Evolutionary conservation across 1,140 invertebrate species (phyloP).

Genomic region (Halesus radiatus): DNA sequence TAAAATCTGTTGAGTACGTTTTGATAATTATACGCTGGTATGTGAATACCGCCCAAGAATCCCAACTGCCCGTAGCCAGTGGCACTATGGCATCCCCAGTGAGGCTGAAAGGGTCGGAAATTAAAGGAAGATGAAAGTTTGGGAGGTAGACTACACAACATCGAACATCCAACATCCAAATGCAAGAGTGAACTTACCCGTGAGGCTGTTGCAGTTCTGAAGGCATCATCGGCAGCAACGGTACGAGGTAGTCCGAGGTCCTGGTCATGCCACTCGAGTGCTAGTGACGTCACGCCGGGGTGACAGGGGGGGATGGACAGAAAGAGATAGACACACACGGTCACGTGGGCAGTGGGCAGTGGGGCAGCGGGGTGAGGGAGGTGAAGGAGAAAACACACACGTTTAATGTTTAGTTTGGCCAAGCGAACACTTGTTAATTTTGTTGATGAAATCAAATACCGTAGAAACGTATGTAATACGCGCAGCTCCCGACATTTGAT

Average conservation of each 20-base stretch:
- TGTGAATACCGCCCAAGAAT: no score
- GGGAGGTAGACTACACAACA: not conserved
- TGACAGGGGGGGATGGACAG: constrained; percentile 33
- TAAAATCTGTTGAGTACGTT: no score
- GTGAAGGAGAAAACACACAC: constrained; percentile 29
- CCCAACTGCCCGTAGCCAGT: no score
- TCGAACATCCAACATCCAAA: not conserved
- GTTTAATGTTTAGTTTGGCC: not conserved
- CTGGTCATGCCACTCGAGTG: constrained; percentile 63
- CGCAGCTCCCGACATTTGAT: no score
- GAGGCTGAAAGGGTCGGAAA: no score
- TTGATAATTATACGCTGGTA: no score
- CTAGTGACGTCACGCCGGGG: constrained; percentile 61
- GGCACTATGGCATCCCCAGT: no score
- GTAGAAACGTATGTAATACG: no score
- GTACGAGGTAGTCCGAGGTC: constrained; percentile 69
- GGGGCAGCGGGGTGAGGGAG: not conserved
- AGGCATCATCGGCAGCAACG: constrained; percentile 61
- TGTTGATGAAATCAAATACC: no score
- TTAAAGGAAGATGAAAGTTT: no score
- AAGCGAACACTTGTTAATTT: no score
- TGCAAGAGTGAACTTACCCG: constrained; percentile 16
- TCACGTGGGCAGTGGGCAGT: not conserved
- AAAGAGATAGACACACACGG: not conserved
- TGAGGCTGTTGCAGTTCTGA: not conserved